Base-by-base conservation (phyloP, 2,797 vertebrate genomes). In the Coreius guichenoti region DNA sequence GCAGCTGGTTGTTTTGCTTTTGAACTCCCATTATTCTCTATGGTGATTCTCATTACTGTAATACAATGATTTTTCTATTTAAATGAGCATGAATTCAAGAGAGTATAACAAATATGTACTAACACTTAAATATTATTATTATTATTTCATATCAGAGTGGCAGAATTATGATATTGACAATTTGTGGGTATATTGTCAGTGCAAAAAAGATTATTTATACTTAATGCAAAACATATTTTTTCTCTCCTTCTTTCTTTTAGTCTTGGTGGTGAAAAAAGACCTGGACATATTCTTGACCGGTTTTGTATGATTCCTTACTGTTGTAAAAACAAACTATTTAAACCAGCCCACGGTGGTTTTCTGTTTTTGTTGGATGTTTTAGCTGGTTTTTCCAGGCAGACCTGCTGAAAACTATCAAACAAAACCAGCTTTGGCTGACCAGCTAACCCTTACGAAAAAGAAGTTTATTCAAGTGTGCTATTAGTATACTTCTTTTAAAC, bases 1-100 rank as follows among this genome's bases (percentile, higher is more conserved):
- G 12, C 26, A 7, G 61, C 56, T 12, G 23, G 23, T 5, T 49
- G 73, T 33, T 76, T 51, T 56, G 21, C 49, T 56, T 76, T 39
- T 54, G 9, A 21, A 33, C 17, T 58, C 29, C 3, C 21, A 58
- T 58, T 39, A 61, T 77, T 77, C 45, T 49, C 26, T 29, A 13
- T 74, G 45, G n/a, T 31, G 26, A 74, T 74, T 19, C 21, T 39
- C 75, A 39, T 77, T 61, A 26, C 54, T 77, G 23, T 26, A 77
- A n/a, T 5, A 9, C 51, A 36, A n/a, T 23, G 29, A 5, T 16
- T 58, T 58, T 43, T 77, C 14, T 17, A 9, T 58, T 58, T 77
- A 43, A 77, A 77, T 75, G 49, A 77, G 51, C 51, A 58, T 39
- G 14, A 1, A n/a, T 26, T 58, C 23, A 58, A 77, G 21, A 58